Base-by-base conservation (phyloP, 2,888 invertebrate species). In the Cheilosia pagana region DNA sequence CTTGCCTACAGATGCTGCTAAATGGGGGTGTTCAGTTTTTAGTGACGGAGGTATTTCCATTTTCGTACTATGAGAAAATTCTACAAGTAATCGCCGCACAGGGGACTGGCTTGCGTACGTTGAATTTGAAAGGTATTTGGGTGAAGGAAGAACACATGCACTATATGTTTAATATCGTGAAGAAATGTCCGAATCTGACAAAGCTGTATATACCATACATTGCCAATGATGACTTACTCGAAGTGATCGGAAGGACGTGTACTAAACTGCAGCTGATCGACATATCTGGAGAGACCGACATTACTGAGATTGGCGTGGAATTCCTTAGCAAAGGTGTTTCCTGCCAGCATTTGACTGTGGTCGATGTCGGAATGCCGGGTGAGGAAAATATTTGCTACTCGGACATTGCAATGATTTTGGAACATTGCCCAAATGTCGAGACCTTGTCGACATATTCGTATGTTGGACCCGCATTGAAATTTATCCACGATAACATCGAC, bases 101-200 rank as follows among this genome's bases (percentile, higher is more conserved):
- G 90, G 95, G 95, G 7, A 93, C 92, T 7, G 94, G 95, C 35
- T 88, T 95, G 87, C 94, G 94, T 53, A 91, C 94, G 41, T 93
- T 95, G 65, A 95, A 95, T 90, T 91, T 95, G 74, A 95, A 95
- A 92, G 95, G 95, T 14, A 94, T 95, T 39, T 95, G 95, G 95
- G 94, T 95, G 50, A 94, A 95, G 90, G 95, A 95, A 65, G 95
- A 95, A 86, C 94, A 95, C 87, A 93, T 95, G 88, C 91, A 93
- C 74, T 92, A 94, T 12, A 93, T 95, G 92, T 94, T 94, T 82
- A 92, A 94, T 31, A 90, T 95, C 31, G 92, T 95, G 7, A 92
- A 93, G 87, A 94, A 94, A 87, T 92, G 95, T 57, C 92, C 92
- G n/a, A 92, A 94, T 88, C 90, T 95, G 63, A 94, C 93, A 3